Percentiles rank a stretch among this genome's conserved stretches.
phyloP scores from a whole-genome alignment of 2,113 vertebrate species.

The Crotalus horridus region DNA sequence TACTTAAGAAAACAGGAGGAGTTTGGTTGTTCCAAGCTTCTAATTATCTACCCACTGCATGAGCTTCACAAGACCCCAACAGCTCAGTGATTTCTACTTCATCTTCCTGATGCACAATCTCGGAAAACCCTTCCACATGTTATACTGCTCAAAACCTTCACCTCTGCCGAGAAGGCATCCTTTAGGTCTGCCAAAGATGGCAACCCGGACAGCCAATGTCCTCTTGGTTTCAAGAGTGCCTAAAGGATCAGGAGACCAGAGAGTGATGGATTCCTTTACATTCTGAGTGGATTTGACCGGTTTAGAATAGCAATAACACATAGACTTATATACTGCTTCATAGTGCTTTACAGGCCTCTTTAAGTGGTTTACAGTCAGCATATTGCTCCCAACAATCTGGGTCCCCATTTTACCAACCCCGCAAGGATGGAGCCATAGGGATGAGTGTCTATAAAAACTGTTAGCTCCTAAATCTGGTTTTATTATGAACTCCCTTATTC shows the following conservation, averaged over 20 bases:
- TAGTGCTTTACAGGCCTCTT: background rate
- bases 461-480: background rate
- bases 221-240: background rate
- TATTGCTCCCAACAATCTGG: background rate
- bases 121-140: constrained; percentile 1
- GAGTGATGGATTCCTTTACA: background rate
- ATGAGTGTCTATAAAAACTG: background rate
- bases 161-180: background rate
- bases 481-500: background rate
- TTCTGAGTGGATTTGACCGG: background rate
- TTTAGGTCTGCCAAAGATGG: background rate
- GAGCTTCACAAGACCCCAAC: constrained; percentile 39
- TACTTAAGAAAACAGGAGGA: constrained; percentile 54
- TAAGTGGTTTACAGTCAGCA: background rate
- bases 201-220: background rate
- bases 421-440: background rate
- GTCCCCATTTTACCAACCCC: background rate
- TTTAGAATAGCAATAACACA: background rate
- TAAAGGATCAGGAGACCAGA: background rate
- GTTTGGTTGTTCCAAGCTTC: constrained; percentile 39
- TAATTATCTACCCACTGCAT: constrained; percentile 42
- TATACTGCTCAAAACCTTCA: background rate
- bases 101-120: constrained; percentile 12
- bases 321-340: background rate
- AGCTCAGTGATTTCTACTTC: constrained; percentile 18